Percentiles rank a stretch among this genome's conserved stretches.
phyloP scores from a whole-genome alignment of 2,797 vertebrate species.

The Micromesistius poutassou region DNA sequence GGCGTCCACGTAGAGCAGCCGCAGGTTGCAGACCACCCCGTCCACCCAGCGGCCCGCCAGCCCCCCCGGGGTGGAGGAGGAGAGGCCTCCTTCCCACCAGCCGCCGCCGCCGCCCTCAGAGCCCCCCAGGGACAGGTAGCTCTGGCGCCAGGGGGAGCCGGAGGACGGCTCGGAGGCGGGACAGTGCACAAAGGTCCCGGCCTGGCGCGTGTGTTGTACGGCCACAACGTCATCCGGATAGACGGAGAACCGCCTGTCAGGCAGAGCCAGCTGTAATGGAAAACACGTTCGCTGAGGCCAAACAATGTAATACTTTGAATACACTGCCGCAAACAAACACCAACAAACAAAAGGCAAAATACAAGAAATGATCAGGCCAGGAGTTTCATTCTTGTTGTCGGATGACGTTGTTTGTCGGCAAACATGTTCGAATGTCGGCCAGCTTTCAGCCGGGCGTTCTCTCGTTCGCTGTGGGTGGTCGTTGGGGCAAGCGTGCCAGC shows the following conservation, averaged over 20 bases:
- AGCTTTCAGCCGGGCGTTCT: not conserved
- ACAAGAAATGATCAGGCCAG: too few relatives aligned
- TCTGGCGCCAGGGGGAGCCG: slow-evolving; percentile 74
- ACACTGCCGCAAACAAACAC: too few relatives aligned
- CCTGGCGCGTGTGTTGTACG: slow-evolving; percentile 71
- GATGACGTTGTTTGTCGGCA: too few relatives aligned
- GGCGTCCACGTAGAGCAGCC: slow-evolving; percentile 65
- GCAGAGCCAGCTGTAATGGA: slow-evolving; percentile 61
- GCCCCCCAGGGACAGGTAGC: slow-evolving; percentile 66
- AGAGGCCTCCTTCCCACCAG: slow-evolving; percentile 70
- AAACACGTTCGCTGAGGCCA: not conserved
- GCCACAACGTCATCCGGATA: slow-evolving; percentile 78
- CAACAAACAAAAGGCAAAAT: too few relatives aligned
- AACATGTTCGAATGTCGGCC: too few relatives aligned
- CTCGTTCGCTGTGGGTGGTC: not conserved
- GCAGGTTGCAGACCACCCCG: slow-evolving; percentile 72
- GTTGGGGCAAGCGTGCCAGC: too few relatives aligned
- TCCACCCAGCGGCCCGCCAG: slow-evolving; percentile 69
- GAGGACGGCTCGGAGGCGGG: slow-evolving; percentile 34
- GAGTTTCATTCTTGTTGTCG: too few relatives aligned
- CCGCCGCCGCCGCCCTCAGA: slow-evolving; percentile 66
- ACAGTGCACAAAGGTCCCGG: slow-evolving; percentile 69
- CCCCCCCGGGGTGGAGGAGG: slow-evolving; percentile 40
- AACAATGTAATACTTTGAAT: too few relatives aligned
- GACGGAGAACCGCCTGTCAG: slow-evolving; percentile 59